Evolutionary conservation across 2,797 vertebrate genomes (phyloP).

Genomic region (Periparus ater): DNA sequence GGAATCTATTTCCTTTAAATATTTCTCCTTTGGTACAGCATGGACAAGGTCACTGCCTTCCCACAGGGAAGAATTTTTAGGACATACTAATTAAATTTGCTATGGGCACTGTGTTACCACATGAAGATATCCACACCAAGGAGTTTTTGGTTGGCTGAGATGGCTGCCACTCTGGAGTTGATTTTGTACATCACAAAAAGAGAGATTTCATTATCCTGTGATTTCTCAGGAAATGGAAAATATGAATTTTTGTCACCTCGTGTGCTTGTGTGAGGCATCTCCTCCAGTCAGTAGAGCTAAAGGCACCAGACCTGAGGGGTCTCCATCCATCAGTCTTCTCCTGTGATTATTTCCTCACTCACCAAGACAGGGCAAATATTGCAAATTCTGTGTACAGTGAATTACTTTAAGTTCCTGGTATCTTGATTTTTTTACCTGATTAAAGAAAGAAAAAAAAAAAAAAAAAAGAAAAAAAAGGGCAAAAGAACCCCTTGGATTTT

Average conservation of each 20-base stretch:
- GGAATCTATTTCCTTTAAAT: background rate
- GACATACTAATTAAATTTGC: background rate
- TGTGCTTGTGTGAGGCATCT: background rate
- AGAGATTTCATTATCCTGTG: background rate
- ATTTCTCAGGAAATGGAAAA: background rate
- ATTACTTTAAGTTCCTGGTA: background rate
- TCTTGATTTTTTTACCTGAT: background rate
- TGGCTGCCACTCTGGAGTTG: background rate
- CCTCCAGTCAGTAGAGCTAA: background rate
- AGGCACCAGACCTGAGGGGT: rapidly evolving
- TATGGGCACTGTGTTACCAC: background rate
- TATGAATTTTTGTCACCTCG: background rate
- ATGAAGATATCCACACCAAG: background rate
- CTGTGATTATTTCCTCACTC: background rate
- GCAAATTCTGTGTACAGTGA: background rate
- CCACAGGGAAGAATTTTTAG: background rate
- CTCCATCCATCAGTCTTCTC: background rate
- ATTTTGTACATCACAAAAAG: background rate
- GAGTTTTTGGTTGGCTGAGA: background rate
- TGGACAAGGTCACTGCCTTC: background rate
- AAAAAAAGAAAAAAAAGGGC: rapidly evolving
- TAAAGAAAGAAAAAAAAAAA: no score
- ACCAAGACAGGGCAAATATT: background rate
- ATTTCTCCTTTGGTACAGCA: background rate
- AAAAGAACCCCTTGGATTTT: background rate